Evolutionary conservation across 2,797 vertebrate species (phyloP), one percentile per base, ranked within the genome.

Genomic region (Enteromius argenteus): DNA sequence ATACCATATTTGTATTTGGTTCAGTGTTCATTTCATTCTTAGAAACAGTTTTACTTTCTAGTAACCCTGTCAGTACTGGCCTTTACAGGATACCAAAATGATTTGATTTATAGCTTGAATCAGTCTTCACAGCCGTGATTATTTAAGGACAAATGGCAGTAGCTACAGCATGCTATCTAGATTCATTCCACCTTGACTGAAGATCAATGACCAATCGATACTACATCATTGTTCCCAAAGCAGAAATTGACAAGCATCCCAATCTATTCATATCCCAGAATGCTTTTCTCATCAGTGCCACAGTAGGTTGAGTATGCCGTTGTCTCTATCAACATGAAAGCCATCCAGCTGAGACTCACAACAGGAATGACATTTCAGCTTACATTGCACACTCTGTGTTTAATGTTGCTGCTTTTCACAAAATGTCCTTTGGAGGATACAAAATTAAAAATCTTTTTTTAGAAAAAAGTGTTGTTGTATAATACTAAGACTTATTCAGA

Each of bases 241-340:
- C 44, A 62, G 21, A 68, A 80, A 80, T 58, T 77, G 83, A 80
- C 81, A 81, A 86, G 56, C 72, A 37, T 64, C 8, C 66, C 67
- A 83, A 72, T 80, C 56, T 87, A 84, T 82, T 87, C 77, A 82
- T 89, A 89, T 87, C 77, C 77, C 72, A 81, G 64, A 84, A 83
- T 86, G 79, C 84, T 87, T 80, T 85, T 86, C 84, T 77, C 83
- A 83, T 85, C 81, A 80, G 86, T 71, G 68, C 81, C 69, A 46
- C 74, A 68, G 81, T 81, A 78, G 69, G 77, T 49, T 35, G 68
- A 77, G 82, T 77, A 49, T 72, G 42, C 81, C 67, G 62, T 62
- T 56, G 80, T 84, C 86, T 88, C 64, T 80, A 75, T 75, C 81
- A 69, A 66, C 79, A 76, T 80, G 53, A 81, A 83, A 74, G 79